Percentiles rank a stretch among this genome's conserved stretches.
Conservation (phyloP, 2,888 invertebrate species). For the Anagyrus pseudococci region DNA sequence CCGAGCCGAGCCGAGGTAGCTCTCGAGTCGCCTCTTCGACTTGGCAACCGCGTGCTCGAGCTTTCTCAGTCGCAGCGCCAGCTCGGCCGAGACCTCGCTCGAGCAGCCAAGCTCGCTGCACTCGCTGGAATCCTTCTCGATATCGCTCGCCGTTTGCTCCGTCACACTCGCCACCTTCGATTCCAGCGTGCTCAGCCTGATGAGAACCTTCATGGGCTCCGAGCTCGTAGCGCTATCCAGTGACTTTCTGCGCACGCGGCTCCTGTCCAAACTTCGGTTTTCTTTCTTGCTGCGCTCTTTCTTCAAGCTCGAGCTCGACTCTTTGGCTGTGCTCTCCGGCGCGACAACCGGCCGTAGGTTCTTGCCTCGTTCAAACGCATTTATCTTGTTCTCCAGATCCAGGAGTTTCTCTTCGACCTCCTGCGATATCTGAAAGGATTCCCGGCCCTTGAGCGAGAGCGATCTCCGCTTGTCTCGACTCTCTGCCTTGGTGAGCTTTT, state of each 20-base stretch:
- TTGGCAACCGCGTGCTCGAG: conserved; percentile 52
- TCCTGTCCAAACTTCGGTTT: conserved; percentile 46
- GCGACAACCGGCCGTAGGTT: conserved; percentile 62
- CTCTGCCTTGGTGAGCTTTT: conserved; percentile 77
- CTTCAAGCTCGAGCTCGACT: conserved; percentile 65
- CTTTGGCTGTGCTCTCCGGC: conserved; percentile 65
- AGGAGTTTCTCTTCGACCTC: conserved; percentile 85
- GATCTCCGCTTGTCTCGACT: conserved; percentile 81
- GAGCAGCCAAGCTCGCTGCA: conserved; percentile 52
- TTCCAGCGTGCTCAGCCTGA: conserved; percentile 78
- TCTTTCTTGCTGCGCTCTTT: conserved; percentile 55
- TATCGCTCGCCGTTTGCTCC: conserved; percentile 50
- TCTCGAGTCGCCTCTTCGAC: conserved; percentile 54
- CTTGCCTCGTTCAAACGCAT: conserved; percentile 68
- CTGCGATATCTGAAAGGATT: conserved; percentile 80
- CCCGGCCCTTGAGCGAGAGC: conserved; percentile 82
- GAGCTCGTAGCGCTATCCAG: conserved; percentile 80
- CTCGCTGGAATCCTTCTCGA: conserved; percentile 56
- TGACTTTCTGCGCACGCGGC: conserved; percentile 74
- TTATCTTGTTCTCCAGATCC: conserved; percentile 81
- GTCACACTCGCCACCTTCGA: conserved; percentile 73
- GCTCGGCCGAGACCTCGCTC: conserved; percentile 50
- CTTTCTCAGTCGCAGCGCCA: conserved; percentile 51
- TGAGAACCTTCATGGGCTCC: conserved; percentile 81
- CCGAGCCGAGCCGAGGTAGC: conserved; percentile 54